These are phyloP conservation scores for Gonioctena quinquepunctata DNA, from an alignment of 1,140 invertebrate genomes.

Conservation along the genomic window DNA sequence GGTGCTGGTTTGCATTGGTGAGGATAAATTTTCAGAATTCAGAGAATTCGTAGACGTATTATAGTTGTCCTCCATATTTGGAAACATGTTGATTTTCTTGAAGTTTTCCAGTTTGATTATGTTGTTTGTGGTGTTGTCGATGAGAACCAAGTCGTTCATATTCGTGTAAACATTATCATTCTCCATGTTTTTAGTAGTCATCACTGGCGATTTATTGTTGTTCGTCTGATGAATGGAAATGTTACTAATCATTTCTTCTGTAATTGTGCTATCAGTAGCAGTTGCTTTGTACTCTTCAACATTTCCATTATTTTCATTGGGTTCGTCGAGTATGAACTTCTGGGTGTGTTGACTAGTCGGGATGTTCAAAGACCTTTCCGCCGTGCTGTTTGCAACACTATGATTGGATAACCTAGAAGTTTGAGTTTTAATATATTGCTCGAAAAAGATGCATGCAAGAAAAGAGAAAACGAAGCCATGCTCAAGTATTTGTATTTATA, in stretches of 20 bases:
- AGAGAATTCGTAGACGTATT: slow-evolving; percentile 53
- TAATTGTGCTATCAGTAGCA: slow-evolving; percentile 16
- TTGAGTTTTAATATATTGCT: too few relatives aligned
- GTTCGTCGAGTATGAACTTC: neutral
- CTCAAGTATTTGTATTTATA: too few relatives aligned
- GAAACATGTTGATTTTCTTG: slow-evolving; percentile 43
- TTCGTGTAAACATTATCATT: slow-evolving; percentile 27
- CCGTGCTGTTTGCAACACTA: slow-evolving; percentile 17
- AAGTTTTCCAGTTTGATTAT: slow-evolving; percentile 41
- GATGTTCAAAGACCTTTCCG: neutral
- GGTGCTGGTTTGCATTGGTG: slow-evolving; percentile 56
- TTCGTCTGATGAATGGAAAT: slow-evolving; percentile 23
- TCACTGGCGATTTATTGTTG: slow-evolving; percentile 32
- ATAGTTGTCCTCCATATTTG: slow-evolving; percentile 46
- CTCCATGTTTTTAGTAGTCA: slow-evolving; percentile 24
- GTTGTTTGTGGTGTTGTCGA: slow-evolving; percentile 43
- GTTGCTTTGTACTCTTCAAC: slow-evolving; percentile 14
- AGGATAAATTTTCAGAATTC: slow-evolving; percentile 54
- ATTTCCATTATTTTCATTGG: slow-evolving; percentile 28
- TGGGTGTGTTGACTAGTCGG: neutral
- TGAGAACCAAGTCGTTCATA: slow-evolving; percentile 36
- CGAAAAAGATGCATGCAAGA: too few relatives aligned
- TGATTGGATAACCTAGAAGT: slow-evolving; percentile 27
- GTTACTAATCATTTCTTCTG: slow-evolving; percentile 6
- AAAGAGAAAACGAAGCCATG: too few relatives aligned